Evolutionary conservation across 2,888 invertebrate genomes (phyloP), one percentile per base, ranked within the genome.

Genomic region (Tupiocoris notatus): DNA sequence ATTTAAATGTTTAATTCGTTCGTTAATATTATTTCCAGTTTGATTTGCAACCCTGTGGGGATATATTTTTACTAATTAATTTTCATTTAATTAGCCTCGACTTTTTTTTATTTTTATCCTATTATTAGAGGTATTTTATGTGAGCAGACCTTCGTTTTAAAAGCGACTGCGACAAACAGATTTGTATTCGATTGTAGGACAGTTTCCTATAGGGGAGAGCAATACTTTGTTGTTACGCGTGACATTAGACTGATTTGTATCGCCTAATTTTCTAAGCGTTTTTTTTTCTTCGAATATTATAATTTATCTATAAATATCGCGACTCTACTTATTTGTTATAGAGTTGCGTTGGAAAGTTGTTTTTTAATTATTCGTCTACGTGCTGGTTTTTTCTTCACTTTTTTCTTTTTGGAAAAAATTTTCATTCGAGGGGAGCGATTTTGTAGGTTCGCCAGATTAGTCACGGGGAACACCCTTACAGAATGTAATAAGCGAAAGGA

Each of bases 231-330:
- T 57, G 57, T 68, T 22, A 68, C 68, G 23, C 21, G 68, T 68
- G 68, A 68, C 22, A 68, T 68, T 68, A 68, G 68, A 68, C 68
- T 68, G 68, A 68, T 68, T 68, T 68, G 39, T 39, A 39, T 39
- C 39, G 39, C 39, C 39, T 59, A 59, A 56, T 67, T 67, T 16
- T 56, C 21, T 68, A 68, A 39, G 39, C n/a, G 67, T 12, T 12
- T 24, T 64, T n/a, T 17, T 25, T 23, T 63, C 9, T 63, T 9
- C 63, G 23, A 16, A 24, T 59, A n/a, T n/a, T n/a, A n/a, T n/a
- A 59, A 59, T n/a, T 21, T n/a, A 22, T 21, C 21, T 68, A 24
- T 57, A 25, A 39, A 39, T 39, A 39, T n/a, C n/a, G 39, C 3
- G 39, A 39, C 39, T 39, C 3, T 3, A 39, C 39, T 25, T 58